Evolutionary conservation across 2,797 vertebrate genomes (phyloP).

Genomic region (Monodelphis domestica): DNA sequence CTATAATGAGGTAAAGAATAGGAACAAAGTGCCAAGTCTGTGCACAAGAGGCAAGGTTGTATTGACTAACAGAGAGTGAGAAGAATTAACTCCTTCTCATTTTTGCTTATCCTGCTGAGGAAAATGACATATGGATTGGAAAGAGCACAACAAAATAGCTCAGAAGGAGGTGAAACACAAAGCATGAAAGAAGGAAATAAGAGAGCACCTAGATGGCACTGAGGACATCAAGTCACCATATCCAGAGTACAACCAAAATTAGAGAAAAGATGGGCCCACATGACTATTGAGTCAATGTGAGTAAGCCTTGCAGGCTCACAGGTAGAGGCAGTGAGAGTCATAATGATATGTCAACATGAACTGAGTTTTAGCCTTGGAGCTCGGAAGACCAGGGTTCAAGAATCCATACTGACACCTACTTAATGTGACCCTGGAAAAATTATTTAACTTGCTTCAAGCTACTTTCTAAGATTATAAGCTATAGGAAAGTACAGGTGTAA

Average conservation of each 20-base stretch:
- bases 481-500: too few relatives aligned
- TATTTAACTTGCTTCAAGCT: not conserved
- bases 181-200: not conserved
- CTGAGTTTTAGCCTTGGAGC: not conserved
- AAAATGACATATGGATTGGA: not conserved
- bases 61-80: not conserved
- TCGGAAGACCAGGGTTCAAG: not conserved
- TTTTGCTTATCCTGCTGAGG: not conserved
- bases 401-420: not conserved
- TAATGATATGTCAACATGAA: not conserved
- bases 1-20: not conserved
- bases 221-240: not conserved
- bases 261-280: not conserved
- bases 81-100: not conserved
- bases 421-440: not conserved
- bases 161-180: not conserved
- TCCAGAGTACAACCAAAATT: not conserved
- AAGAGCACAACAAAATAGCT: not conserved
- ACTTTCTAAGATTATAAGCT: too few relatives aligned
- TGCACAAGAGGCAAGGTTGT: not conserved
- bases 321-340: not conserved
- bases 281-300: not conserved
- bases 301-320: not conserved
- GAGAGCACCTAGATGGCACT: not conserved
- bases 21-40: not conserved